Conservation (phyloP, 2,113 vertebrate genomes). For the Nipponia nippon region DNA sequence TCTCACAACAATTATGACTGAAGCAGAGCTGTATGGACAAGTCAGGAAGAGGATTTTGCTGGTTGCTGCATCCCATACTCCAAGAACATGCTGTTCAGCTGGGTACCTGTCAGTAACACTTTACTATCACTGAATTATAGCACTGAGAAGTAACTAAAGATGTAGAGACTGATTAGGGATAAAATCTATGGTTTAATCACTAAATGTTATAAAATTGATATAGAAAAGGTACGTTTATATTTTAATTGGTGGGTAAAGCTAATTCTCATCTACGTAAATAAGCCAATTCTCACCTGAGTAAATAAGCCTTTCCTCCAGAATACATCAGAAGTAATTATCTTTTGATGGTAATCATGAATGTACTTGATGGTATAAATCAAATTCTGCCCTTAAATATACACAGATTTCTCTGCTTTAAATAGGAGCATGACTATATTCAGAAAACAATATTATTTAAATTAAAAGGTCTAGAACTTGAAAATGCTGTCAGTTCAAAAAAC, state of each 20-base stretch:
- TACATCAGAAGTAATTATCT: background rate
- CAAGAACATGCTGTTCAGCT: background rate
- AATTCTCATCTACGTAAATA: background rate
- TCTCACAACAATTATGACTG: background rate
- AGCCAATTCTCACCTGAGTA: background rate
- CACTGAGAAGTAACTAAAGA: background rate
- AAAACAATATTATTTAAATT: background rate
- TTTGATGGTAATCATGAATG: background rate
- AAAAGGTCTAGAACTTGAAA: background rate
- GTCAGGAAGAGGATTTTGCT: background rate
- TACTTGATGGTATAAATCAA: background rate
- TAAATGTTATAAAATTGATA: background rate
- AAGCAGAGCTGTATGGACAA: background rate
- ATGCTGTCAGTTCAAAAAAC: background rate
- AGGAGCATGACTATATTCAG: background rate
- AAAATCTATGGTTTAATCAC: background rate
- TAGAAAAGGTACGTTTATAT: background rate
- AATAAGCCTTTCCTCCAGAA: background rate
- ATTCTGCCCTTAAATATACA: background rate
- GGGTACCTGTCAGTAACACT: background rate
- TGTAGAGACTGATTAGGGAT: background rate
- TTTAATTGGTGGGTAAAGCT: background rate
- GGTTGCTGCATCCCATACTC: background rate
- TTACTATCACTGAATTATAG: background rate
- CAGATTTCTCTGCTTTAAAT: background rate